Evolutionary conservation across 2,113 vertebrate species (phyloP), one percentile per base, ranked within the genome.

Genomic region (Macrotus californicus): DNA sequence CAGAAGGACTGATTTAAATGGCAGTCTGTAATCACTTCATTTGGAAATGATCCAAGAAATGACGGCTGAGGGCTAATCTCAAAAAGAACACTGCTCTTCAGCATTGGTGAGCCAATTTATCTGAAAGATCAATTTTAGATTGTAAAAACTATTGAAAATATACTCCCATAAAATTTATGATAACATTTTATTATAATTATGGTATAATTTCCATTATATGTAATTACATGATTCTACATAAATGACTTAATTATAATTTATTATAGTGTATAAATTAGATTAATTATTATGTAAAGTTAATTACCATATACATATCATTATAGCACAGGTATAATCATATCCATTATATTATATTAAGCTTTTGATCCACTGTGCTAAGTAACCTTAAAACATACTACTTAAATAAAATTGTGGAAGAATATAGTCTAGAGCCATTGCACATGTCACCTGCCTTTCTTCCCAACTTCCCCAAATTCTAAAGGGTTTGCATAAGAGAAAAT

Each of bases 331-430:
- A 85, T 88, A 91, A 96, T 89, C 50, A 86, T 87, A 46, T 31
- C 56, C 34, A 93, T 79, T 97, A 93, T 84, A 69, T 75, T 93
- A 80, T 70, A 88, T 41, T 91, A 93, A 94, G 31, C 36, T 97
- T 86, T 91, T 73, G 24, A 75, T 56, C 26, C 61, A 88, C 19
- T 82, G 10, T 89, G 21, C 75, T 88, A 87, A 67, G 31, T 75
- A 89, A 93, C 79, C 41, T 90, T 84, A 72, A 96, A 95, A 90
- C 41, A 52, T 31, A 79, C 61, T 93, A 69, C 41, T 93, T 94
- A 93, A 84, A 50, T 94, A 91, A 90, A 90, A 69, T 61, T 92
- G 3, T 15, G 76, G 59, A 81, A 94, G 87, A 96, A 81, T 81
- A 88, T 87, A 95, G 39, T 73, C 41, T 67, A 89, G 41, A 95